Evolutionary conservation across 2,113 vertebrate genomes (phyloP).

Genomic region (Corapipo altera): DNA sequence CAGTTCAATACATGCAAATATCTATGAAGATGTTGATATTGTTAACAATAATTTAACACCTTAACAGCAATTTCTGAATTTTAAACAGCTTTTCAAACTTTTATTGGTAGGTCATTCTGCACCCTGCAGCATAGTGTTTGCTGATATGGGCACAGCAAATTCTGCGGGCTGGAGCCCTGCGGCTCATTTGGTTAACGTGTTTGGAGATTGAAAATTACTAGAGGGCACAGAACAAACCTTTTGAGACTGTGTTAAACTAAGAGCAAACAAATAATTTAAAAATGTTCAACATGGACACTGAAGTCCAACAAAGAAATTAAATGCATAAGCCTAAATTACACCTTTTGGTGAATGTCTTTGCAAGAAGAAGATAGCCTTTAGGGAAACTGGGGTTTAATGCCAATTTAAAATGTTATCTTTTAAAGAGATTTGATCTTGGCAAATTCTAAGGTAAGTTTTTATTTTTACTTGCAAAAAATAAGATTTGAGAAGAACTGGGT

Average conservation of each 20-base stretch:
- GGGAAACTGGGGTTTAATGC: neutral
- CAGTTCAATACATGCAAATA: neutral
- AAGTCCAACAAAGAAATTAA: neutral
- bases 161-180: neutral
- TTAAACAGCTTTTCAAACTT: neutral
- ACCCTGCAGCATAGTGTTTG: neutral
- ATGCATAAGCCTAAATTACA: neutral
- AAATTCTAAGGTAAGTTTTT: neutral
- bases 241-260: neutral
- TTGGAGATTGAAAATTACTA: neutral
- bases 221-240: neutral
- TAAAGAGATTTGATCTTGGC: neutral
- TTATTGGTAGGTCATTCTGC: neutral
- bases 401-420: neutral
- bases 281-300: neutral
- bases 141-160: neutral
- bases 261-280: neutral
- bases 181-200: neutral
- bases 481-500: neutral
- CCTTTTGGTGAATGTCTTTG: neutral
- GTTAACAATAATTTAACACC: neutral
- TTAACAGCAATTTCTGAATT: neutral
- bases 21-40: neutral
- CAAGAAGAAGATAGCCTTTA: neutral
- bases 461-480: neutral